These are phyloP conservation scores for Brachypteracias leptosomus DNA, from an alignment of 2,113 vertebrate species.

Conservation along the genomic window DNA sequence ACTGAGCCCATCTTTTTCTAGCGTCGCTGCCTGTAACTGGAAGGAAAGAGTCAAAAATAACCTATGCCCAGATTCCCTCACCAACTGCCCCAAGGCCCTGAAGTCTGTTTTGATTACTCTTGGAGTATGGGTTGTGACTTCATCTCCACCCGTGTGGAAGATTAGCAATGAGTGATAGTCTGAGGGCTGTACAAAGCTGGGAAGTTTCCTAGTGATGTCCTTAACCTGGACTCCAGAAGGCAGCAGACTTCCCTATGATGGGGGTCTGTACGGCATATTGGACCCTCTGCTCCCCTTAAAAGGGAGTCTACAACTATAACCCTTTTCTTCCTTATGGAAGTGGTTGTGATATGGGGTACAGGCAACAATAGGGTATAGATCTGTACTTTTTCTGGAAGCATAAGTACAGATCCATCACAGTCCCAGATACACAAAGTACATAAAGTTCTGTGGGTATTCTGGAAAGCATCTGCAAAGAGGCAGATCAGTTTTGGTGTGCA, in stretches of 20 bases:
- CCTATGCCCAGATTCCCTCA: background rate
- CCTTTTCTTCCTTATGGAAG: background rate
- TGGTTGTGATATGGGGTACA: background rate
- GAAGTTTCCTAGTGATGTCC: background rate
- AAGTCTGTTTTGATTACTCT: too few relatives aligned
- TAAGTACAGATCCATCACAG: background rate
- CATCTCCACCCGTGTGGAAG: too few relatives aligned
- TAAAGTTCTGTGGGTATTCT: background rate
- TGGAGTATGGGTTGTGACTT: too few relatives aligned
- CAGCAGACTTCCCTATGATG: background rate
- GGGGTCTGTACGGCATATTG: background rate
- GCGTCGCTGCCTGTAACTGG: background rate
- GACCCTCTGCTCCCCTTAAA: background rate
- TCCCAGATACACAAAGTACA: background rate
- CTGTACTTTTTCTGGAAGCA: background rate
- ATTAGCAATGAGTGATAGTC: too few relatives aligned
- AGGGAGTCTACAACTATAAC: background rate
- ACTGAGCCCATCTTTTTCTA: background rate
- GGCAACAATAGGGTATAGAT: background rate
- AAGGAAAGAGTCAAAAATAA: background rate
- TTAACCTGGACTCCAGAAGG: background rate
- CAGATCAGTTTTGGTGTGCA: background rate
- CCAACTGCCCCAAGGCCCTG: background rate
- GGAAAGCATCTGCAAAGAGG: background rate
- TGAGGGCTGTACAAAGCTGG: background rate